A percentile compares a stretch with the other conserved stretches of the same genome.
Evolutionary conservation across 1,140 invertebrate genomes (phyloP).

Genomic region (Metopolophium dirhodum): DNA sequence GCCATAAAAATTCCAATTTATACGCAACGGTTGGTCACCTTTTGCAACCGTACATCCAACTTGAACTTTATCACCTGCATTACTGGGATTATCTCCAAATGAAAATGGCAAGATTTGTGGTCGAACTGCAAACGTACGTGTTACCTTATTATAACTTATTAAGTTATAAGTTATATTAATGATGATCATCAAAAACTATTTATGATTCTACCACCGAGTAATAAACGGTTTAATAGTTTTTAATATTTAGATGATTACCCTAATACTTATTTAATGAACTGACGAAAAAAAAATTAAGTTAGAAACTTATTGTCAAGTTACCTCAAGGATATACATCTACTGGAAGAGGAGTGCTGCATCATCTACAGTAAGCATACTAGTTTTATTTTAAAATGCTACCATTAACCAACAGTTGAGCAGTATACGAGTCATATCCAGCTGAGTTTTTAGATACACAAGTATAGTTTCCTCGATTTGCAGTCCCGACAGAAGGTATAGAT

Average conservation of each 20-base stretch:
- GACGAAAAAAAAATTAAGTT: conserved; percentile 52
- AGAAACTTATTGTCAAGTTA: not conserved
- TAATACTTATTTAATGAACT: not conserved
- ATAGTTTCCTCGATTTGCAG: conserved; percentile 77
- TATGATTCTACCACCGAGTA: not conserved
- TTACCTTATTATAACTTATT: not conserved
- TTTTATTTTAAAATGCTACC: conserved; percentile 56
- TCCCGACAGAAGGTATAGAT: conserved; percentile 65
- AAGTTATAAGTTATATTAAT: conserved; percentile 38
- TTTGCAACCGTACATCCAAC: conserved; percentile 70
- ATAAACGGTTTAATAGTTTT: not conserved
- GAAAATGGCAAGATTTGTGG: conserved; percentile 70
- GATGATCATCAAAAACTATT: not conserved
- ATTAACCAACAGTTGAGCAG: conserved; percentile 63
- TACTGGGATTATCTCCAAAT: conserved; percentile 69
- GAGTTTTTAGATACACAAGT: conserved; percentile 74
- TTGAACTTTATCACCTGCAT: conserved; percentile 71
- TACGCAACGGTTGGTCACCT: conserved; percentile 72
- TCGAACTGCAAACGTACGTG: conserved; percentile 66
- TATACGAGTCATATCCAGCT: conserved; percentile 65
- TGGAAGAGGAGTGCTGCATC: conserved; percentile 21
- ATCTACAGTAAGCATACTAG: not conserved
- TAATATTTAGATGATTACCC: not conserved
- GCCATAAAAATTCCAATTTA: conserved; percentile 75
- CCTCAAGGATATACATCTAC: not conserved